These are phyloP conservation scores for Apteryx mantelli DNA, from an alignment of 2,113 vertebrate genomes.

Conservation along the genomic window DNA sequence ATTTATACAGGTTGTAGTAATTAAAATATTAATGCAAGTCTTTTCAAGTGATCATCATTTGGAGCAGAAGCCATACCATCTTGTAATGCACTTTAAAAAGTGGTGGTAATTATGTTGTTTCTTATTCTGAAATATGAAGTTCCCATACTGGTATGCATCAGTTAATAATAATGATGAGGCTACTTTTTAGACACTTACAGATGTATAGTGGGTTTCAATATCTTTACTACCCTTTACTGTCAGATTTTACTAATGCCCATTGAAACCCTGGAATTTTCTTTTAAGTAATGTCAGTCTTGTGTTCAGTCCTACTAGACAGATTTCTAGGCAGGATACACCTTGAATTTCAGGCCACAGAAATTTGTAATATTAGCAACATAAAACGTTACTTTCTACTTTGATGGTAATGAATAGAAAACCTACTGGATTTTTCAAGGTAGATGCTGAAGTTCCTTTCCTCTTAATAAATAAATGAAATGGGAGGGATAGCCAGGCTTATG, in stretches of 20 bases:
- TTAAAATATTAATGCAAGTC: neutral
- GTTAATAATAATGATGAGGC: neutral
- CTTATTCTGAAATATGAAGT: neutral
- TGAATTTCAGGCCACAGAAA: neutral
- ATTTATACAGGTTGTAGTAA: neutral
- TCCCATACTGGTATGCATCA: neutral
- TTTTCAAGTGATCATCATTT: neutral
- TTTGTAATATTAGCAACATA: neutral
- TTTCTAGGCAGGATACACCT: neutral
- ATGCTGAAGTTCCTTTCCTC: neutral
- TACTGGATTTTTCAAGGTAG: neutral
- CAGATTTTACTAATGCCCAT: neutral
- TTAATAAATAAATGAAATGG: neutral
- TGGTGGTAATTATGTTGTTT: neutral
- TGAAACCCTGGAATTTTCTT: neutral
- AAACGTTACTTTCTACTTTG: neutral
- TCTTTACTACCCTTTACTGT: too few species aligned
- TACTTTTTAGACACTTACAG: neutral
- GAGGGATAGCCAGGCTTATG: neutral
- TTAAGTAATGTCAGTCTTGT: neutral
- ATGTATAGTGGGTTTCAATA: neutral
- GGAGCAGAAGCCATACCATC: neutral
- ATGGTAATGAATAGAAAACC: neutral
- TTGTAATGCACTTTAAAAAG: neutral
- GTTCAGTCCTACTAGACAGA: neutral